Percentiles rank a stretch among this genome's conserved stretches.
phyloP scores from a whole-genome alignment of 2,888 invertebrate species.

The Acronicta psi region DNA sequence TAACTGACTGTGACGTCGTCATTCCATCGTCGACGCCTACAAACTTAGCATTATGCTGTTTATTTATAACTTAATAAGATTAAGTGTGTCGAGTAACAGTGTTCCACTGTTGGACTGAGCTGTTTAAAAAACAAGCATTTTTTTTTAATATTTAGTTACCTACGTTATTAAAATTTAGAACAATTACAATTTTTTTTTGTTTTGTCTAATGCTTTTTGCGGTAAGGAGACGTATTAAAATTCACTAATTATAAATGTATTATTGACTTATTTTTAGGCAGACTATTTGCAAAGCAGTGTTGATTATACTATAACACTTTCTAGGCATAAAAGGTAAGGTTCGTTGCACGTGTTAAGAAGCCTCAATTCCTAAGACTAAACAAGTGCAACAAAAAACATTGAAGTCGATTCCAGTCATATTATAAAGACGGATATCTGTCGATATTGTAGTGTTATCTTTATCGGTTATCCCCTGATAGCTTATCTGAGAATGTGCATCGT shows the following conservation, averaged over 20 bases:
- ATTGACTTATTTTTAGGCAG: too few species aligned
- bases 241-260: too few species aligned
- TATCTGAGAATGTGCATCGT: conserved; percentile 17
- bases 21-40: conserved; percentile 36
- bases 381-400: too few species aligned
- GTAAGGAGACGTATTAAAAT: too few species aligned
- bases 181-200: neutral
- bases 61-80: conserved; percentile 34
- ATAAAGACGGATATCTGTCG: too few species aligned
- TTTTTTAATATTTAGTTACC: neutral
- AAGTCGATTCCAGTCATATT: too few species aligned
- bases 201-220: neutral
- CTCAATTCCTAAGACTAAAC: too few species aligned
- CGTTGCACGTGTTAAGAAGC: too few species aligned
- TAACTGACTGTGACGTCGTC: conserved; percentile 35
- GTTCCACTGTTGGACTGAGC: neutral
- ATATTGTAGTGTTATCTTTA: too few species aligned
- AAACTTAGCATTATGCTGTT: conserved; percentile 3
- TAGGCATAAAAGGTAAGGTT: too few species aligned
- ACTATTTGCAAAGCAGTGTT: too few species aligned
- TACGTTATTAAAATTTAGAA: neutral
- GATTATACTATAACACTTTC: too few species aligned
- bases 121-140: neutral
- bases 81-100: neutral
- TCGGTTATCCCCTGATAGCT: conserved; percentile 20